These are phyloP conservation scores for Anas acuta DNA, from an alignment of 2,797 vertebrate genomes.

Conservation along the genomic window DNA sequence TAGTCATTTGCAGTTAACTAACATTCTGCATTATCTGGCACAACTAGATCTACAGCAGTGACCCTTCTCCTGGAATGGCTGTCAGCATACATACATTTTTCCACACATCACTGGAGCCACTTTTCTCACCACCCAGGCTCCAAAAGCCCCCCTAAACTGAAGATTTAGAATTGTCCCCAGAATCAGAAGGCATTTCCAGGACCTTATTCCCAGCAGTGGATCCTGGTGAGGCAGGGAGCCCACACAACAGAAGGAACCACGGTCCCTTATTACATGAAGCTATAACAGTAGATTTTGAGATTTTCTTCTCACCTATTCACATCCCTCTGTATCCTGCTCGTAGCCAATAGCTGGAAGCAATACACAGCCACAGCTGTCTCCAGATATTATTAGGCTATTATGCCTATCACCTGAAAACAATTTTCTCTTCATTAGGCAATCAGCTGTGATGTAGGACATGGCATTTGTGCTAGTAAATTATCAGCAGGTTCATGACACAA, in stretches of 20 bases:
- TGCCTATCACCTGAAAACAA: constrained; percentile 27
- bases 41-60: not conserved
- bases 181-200: not conserved
- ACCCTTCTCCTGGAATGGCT: not conserved
- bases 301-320: not conserved
- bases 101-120: fast-evolving
- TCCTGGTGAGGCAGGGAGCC: not conserved
- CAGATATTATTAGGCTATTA: not conserved
- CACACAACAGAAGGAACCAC: fast-evolving
- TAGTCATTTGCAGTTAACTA: not conserved
- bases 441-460: constrained; percentile 2
- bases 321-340: not conserved
- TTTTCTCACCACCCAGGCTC: not conserved
- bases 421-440: constrained; percentile 35
- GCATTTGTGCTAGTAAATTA: constrained; percentile 25
- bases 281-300: not conserved
- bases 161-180: not conserved
- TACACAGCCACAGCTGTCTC: not conserved
- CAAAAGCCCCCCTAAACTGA: not conserved
- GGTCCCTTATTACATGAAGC: fast-evolving
- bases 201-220: not conserved
- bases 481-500: not conserved
- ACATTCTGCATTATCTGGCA: not conserved
- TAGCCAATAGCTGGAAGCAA: not conserved
- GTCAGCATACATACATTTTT: not conserved